Evolutionary conservation across 2,113 vertebrate genomes (phyloP).

Genomic region (Elaphurus davidianus): DNA sequence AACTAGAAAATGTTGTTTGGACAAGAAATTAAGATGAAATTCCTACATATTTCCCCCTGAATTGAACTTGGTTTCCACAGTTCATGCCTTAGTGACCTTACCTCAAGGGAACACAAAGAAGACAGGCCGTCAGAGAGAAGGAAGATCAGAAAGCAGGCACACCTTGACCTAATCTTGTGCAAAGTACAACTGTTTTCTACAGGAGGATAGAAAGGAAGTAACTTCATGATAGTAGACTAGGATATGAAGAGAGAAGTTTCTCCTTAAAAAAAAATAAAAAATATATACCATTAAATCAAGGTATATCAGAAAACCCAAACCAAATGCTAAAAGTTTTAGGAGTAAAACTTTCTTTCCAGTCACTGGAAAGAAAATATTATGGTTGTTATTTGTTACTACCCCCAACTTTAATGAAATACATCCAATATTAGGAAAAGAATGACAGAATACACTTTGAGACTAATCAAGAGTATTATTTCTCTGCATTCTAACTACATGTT

Average conservation of each 20-base stretch:
- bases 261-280: background rate
- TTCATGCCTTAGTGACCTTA: background rate
- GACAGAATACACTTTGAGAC: background rate
- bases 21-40: background rate
- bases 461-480: background rate
- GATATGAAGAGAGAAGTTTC: accelerated
- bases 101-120: background rate
- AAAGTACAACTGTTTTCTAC: background rate
- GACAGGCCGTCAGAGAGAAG: too few species aligned
- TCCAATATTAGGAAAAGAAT: background rate
- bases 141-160: background rate
- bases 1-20: background rate
- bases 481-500: background rate
- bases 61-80: background rate
- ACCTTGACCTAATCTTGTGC: accelerated
- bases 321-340: background rate
- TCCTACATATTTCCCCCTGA: background rate
- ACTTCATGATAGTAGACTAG: background rate
- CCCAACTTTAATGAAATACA: background rate
- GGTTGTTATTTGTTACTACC: background rate
- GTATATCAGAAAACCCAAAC: background rate
- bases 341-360: background rate
- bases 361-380: background rate
- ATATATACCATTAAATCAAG: background rate
- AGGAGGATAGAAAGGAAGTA: background rate